These are phyloP conservation scores for Harpalus rufipes DNA, from an alignment of 2,888 invertebrate genomes.

Conservation along the genomic window DNA sequence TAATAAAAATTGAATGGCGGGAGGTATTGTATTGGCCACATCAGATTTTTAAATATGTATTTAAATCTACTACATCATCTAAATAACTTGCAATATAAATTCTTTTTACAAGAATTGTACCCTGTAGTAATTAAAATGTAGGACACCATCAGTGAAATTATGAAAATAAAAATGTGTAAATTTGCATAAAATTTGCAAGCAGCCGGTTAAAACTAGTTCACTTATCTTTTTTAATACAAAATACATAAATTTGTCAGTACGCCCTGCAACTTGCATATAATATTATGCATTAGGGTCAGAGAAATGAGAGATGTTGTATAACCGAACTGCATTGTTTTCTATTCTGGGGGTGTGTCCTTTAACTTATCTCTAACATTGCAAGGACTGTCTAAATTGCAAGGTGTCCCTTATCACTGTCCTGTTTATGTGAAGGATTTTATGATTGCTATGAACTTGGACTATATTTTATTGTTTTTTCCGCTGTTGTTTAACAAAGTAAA, in stretches of 20 bases:
- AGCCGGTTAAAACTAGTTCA: background rate
- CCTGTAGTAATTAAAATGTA: background rate
- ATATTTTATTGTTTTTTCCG: background rate
- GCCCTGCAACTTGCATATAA: slow-evolving; percentile 23
- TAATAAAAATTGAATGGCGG: too few relatives aligned
- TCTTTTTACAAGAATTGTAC: background rate
- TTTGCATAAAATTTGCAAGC: slow-evolving; percentile 24
- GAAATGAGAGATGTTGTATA: slow-evolving; percentile 3
- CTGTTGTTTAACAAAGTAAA: background rate
- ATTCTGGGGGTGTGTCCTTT: slow-evolving; percentile 3
- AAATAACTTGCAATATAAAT: background rate
- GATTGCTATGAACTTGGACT: background rate
- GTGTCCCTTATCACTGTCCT: background rate
- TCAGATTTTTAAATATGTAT: too few relatives aligned
- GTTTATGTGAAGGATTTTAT: background rate
- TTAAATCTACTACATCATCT: too few relatives aligned
- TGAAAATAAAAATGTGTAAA: slow-evolving; percentile 7
- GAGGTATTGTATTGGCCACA: too few relatives aligned
- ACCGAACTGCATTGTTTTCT: background rate
- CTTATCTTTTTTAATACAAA: slow-evolving; percentile 13
- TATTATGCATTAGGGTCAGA: slow-evolving; percentile 41
- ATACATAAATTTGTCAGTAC: slow-evolving; percentile 33
- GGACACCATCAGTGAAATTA: background rate
- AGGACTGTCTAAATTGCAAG: background rate
- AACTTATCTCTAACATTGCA: background rate